phyloP scores from a whole-genome alignment of 2,113 vertebrate species.

The Myrmecophaga tridactyla region DNA sequence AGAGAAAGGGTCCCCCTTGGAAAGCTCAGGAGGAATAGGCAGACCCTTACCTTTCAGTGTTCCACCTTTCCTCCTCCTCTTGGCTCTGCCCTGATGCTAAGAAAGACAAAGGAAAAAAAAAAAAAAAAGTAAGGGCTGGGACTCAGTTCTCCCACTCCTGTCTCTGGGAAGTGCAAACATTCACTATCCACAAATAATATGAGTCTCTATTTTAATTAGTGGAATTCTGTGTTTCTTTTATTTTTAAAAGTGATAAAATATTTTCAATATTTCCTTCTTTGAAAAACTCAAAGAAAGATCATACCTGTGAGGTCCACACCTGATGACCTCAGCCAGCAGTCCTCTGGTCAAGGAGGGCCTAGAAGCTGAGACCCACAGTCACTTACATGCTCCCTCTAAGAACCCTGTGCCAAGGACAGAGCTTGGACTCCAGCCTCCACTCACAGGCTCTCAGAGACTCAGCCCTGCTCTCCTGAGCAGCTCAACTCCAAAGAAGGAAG shows the following conservation, averaged over 20 bases:
- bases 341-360: background rate
- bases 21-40: background rate
- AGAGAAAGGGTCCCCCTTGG: background rate
- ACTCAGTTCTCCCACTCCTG: background rate
- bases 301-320: background rate
- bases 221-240: background rate
- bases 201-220: background rate
- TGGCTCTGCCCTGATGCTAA: background rate
- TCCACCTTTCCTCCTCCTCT: background rate
- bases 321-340: background rate
- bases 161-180: background rate
- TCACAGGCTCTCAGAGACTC: background rate
- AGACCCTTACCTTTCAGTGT: background rate
- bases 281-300: no score
- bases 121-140: background rate
- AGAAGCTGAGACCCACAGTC: background rate
- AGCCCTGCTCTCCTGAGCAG: background rate
- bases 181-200: background rate
- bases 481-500: background rate
- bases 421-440: background rate
- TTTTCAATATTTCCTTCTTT: background rate
- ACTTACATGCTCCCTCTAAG: background rate
- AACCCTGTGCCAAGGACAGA: background rate
- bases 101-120: background rate
- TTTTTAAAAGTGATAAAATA: background rate